Evolutionary conservation across 2,797 vertebrate genomes (phyloP).

Genomic region (Sebastes taczanowskii): DNA sequence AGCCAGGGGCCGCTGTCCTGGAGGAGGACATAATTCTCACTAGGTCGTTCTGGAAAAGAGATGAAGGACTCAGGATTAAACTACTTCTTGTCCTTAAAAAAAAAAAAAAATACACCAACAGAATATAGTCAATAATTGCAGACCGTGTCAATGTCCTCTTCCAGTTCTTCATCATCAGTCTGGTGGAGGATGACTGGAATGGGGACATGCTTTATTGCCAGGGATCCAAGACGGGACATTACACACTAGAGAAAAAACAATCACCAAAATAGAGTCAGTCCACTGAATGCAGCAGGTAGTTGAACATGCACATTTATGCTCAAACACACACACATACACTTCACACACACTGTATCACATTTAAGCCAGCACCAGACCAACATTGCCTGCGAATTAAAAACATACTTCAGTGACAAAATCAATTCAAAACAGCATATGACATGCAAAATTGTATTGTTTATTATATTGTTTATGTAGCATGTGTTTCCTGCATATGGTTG

Average conservation of each 20-base stretch:
- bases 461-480: not conserved
- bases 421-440: not conserved
- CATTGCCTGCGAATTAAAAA: not conserved
- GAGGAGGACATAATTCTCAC: conserved; percentile 79
- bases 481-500: not conserved
- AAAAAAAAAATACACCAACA: no score
- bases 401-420: not conserved
- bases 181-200: conserved; percentile 84
- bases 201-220: conserved; percentile 83
- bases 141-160: conserved; percentile 81
- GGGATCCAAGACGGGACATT: conserved; percentile 83
- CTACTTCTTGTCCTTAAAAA: not conserved
- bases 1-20: conserved; percentile 82
- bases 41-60: conserved; percentile 84
- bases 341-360: not conserved
- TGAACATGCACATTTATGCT: not conserved
- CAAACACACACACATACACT: not conserved
- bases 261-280: not conserved
- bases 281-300: not conserved
- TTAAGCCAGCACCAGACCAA: not conserved
- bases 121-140: conserved; percentile 28
- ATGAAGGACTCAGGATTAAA: not conserved
- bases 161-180: conserved; percentile 76
- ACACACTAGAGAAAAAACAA: conserved; percentile 78
- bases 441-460: not conserved